Percentiles rank a stretch among this genome's conserved stretches.
phyloP scores from a whole-genome alignment of 2,888 invertebrate species.

The Neoaliturus tenellus region DNA sequence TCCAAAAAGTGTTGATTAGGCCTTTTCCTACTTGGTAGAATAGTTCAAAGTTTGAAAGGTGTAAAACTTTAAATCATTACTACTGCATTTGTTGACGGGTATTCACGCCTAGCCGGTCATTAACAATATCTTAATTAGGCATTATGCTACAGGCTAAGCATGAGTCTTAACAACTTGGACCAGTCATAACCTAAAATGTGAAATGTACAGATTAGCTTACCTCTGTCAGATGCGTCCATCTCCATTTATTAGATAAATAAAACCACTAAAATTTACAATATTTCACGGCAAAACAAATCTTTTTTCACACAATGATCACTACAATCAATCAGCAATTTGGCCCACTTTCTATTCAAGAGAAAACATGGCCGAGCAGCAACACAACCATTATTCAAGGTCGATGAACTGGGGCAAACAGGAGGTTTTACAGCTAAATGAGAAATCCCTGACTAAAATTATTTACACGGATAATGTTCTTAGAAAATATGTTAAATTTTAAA shows the following conservation, averaged over 20 bases:
- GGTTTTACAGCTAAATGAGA: too few species aligned
- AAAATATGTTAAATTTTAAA: too few species aligned
- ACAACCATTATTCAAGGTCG: constrained; percentile 60
- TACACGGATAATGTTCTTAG: too few species aligned
- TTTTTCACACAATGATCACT: constrained; percentile 54
- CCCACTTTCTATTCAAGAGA: constrained; percentile 64
- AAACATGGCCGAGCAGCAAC: constrained; percentile 64
- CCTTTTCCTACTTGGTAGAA: too few species aligned
- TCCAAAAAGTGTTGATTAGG: too few species aligned
- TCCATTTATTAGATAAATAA: not conserved
- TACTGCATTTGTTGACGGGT: too few species aligned
- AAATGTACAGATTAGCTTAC: constrained; percentile 55
- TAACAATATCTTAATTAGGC: too few species aligned
- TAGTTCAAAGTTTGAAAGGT: too few species aligned
- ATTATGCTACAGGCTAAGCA: not conserved
- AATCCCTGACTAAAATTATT: too few species aligned
- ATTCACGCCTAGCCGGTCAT: too few species aligned
- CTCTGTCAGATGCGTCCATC: constrained; percentile 63
- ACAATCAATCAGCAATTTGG: constrained; percentile 58
- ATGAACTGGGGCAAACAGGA: constrained; percentile 56
- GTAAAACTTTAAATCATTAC: too few species aligned
- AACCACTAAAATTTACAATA: not conserved
- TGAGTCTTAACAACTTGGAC: not conserved
- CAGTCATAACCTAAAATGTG: not conserved
- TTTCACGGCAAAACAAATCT: constrained; percentile 28